Conservation (phyloP, 37 sponge, comb jelly and placozoan species). For the Aphrocallistes beatrix region DNA sequence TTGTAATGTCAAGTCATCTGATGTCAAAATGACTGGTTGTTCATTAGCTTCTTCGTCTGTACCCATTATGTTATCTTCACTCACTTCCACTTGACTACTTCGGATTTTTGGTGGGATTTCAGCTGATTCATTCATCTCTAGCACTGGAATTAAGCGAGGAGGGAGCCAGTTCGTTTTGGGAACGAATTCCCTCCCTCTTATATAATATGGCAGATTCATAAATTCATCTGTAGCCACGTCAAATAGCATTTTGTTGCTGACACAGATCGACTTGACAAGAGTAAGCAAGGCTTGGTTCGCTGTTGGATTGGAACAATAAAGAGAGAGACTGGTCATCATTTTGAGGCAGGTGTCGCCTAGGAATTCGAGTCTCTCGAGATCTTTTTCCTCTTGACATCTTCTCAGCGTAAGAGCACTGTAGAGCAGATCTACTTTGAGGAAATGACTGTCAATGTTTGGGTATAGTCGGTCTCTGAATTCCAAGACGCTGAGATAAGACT, state of each 20-base stretch:
- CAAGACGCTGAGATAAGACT: conserved; percentile 32
- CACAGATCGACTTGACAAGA: not conserved
- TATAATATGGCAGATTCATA: not conserved
- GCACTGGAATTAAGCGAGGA: not conserved
- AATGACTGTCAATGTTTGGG: not conserved
- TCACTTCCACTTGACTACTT: too few relatives aligned
- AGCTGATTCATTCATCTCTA: too few relatives aligned
- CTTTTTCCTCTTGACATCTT: conserved; percentile 49
- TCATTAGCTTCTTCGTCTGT: not conserved
- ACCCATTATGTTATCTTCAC: not conserved
- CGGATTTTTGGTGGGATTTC: too few relatives aligned
- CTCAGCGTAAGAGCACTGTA: not conserved
- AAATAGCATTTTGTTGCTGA: not conserved
- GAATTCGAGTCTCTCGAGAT: conserved; percentile 77
- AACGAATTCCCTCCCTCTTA: not conserved
- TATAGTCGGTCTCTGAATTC: not conserved
- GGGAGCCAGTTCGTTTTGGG: not conserved
- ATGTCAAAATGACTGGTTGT: not conserved
- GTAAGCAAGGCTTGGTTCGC: not conserved
- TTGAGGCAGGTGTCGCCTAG: conserved; percentile 93
- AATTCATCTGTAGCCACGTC: not conserved
- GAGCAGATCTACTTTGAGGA: not conserved
- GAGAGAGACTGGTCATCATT: conserved; percentile 31
- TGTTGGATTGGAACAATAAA: not conserved
- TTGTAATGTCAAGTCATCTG: too few relatives aligned